Evolutionary conservation across 2,113 vertebrate genomes (phyloP).

Genomic region (Alligator sinensis): DNA sequence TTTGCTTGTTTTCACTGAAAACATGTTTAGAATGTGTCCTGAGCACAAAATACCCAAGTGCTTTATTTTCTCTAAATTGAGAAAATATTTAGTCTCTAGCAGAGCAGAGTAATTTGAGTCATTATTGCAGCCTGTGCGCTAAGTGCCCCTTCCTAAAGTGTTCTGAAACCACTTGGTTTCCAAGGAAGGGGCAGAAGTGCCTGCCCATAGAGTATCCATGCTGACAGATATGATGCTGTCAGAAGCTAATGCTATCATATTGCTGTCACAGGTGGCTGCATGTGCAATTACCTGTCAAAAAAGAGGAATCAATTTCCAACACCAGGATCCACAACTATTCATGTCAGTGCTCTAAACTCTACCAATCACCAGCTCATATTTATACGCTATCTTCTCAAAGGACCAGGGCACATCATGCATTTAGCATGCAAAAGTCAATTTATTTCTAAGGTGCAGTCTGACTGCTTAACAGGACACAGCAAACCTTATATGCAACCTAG

Average conservation of each 20-base stretch:
- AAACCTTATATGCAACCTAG: background rate
- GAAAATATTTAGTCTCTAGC: background rate
- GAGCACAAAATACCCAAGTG: background rate
- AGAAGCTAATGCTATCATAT: background rate
- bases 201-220: background rate
- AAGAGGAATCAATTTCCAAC: background rate
- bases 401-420: rapidly evolving
- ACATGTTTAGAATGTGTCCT: background rate
- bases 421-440: background rate
- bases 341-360: background rate
- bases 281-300: background rate
- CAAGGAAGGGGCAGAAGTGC: background rate
- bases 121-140: background rate
- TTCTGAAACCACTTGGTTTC: background rate
- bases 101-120: background rate
- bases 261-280: background rate
- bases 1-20: background rate
- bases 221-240: background rate
- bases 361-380: background rate
- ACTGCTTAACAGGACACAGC: background rate
- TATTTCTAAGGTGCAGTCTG: background rate
- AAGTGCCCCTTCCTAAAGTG: background rate
- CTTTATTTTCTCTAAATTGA: background rate
- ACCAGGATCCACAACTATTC: background rate
- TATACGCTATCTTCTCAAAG: background rate